A percentile compares a stretch with the other conserved stretches of the same genome.
These are phyloP conservation scores for Stichodactyla helianthus DNA, from an alignment of 64 coral and sea anemone species.

Conservation along the genomic window DNA sequence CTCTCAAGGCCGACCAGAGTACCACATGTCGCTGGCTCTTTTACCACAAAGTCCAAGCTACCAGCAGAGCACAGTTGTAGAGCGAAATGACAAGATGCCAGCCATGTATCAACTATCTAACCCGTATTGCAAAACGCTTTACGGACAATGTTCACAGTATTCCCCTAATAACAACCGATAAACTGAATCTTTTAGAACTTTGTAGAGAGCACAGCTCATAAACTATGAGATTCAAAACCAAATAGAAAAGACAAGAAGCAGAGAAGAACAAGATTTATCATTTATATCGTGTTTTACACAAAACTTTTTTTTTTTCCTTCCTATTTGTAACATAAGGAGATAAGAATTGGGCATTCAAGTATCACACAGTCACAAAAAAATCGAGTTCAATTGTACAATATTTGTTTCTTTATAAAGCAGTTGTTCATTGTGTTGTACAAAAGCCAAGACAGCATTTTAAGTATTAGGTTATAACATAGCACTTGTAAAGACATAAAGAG, in stretches of 20 bases:
- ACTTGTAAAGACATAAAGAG: not conserved
- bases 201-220: no score
- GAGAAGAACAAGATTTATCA: not conserved
- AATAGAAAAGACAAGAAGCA: no score
- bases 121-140: conserved; percentile 53
- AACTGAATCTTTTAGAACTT: not conserved
- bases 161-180: not conserved
- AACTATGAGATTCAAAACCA: no score
- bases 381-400: not conserved
- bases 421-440: not conserved
- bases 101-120: conserved; percentile 32
- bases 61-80: conserved; percentile 31
- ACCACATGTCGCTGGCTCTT: conserved; percentile 61
- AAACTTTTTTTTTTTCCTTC: not conserved
- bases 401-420: not conserved
- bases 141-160: conserved; percentile 30
- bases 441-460: not conserved
- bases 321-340: not conserved
- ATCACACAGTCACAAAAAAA: not conserved
- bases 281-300: not conserved
- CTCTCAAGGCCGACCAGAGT: conserved; percentile 51
- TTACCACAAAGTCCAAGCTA: conserved; percentile 61
- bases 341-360: not conserved
- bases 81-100: conserved; percentile 21
- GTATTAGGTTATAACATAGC: not conserved